Percentiles rank a stretch among this genome's conserved stretches.
phyloP scores from a whole-genome alignment of 2,888 invertebrate genomes.

The Nephrotoma guestfalica region DNA sequence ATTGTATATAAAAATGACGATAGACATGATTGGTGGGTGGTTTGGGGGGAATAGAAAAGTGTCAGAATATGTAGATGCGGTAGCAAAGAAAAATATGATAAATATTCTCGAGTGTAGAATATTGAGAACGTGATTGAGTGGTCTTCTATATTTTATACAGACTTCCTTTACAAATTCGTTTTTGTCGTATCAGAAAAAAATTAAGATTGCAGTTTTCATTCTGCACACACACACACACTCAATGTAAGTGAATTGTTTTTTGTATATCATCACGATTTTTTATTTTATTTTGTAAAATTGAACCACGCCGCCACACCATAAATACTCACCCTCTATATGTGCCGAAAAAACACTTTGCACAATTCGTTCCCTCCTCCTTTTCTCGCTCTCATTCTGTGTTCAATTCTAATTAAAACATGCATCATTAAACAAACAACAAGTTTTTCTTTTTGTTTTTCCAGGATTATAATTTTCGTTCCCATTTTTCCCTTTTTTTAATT shows the following conservation, averaged over 20 bases:
- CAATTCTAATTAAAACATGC: not conserved
- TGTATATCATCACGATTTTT: not conserved
- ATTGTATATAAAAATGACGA: not conserved
- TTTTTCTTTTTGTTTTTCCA: not conserved
- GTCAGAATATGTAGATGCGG: not conserved
- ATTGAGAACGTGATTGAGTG: conserved; percentile 3
- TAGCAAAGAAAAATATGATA: not conserved
- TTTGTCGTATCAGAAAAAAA: not conserved
- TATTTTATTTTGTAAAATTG: not conserved
- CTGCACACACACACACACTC: not conserved
- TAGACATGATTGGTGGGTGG: not conserved
- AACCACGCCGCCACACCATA: not conserved
- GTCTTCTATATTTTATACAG: not conserved
- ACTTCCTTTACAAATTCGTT: not conserved
- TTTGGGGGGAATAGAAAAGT: not conserved
- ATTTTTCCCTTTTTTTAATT: not conserved
- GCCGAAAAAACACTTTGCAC: not conserved
- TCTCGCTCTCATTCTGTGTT: not conserved
- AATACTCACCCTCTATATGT: too few species aligned
- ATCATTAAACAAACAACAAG: not conserved
- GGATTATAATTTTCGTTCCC: not conserved
- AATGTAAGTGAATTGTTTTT: not conserved
- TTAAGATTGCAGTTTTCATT: not conserved
- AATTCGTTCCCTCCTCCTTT: not conserved
- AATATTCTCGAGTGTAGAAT: not conserved